Percentiles rank a stretch among this genome's conserved stretches.
Evolutionary conservation across 2,797 vertebrate species (phyloP).

Genomic region (Pyrrhura leucotis): DNA sequence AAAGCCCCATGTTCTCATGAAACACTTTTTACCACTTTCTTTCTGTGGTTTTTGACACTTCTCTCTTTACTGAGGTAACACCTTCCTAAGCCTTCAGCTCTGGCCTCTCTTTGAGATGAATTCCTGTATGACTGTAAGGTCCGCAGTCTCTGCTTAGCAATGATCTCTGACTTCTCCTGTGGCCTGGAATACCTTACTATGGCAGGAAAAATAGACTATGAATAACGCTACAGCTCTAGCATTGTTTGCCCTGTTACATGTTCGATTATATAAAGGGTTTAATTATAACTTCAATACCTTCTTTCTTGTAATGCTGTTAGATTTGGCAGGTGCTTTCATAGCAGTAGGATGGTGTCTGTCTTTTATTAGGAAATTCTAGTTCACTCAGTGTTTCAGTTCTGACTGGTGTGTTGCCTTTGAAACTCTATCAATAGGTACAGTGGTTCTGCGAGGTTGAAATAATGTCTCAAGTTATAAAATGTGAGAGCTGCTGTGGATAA

Average conservation of each 20-base stretch:
- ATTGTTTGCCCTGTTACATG: not conserved
- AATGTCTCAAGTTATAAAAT: not conserved
- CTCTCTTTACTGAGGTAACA: not conserved
- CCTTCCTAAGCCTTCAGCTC: not conserved
- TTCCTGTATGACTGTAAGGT: not conserved
- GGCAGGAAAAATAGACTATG: not conserved
- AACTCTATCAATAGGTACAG: not conserved
- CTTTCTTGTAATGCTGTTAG: not conserved
- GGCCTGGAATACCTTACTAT: not conserved
- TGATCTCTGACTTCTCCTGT: not conserved
- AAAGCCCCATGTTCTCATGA: not conserved
- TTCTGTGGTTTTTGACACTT: not conserved
- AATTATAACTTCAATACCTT: not conserved
- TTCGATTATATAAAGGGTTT: not conserved
- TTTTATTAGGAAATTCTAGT: not conserved
- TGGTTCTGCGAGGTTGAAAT: not conserved
- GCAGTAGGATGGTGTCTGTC: not conserved
- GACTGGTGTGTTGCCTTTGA: not conserved
- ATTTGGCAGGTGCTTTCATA: not conserved
- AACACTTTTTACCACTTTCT: not conserved
- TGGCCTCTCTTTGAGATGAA: not conserved
- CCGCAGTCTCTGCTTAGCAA: not conserved
- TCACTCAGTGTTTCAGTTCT: not conserved
- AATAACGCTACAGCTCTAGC: not conserved
- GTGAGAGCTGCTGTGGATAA: not conserved